Evolutionary conservation across 2,113 vertebrate species (phyloP).

Genomic region (Chrysemys picta): DNA sequence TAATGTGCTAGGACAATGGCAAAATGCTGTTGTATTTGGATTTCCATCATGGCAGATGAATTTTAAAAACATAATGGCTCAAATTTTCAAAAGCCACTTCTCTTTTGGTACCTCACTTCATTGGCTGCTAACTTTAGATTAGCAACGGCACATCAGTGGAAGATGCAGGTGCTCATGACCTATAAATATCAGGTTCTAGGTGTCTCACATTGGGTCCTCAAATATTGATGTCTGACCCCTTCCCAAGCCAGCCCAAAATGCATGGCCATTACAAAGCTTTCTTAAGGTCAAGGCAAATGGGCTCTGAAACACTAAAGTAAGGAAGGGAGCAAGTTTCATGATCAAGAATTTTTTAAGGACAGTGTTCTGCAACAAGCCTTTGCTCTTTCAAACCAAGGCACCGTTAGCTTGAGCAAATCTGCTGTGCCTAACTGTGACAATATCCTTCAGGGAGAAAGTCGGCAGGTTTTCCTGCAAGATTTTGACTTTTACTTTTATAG

Average conservation of each 20-base stretch:
- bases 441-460: neutral
- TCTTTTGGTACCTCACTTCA: neutral
- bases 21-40: neutral
- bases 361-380: fast-evolving
- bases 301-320: neutral
- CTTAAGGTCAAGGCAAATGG: neutral
- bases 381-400: neutral
- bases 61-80: neutral
- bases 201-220: neutral
- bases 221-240: neutral
- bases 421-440: neutral
- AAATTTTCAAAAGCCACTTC: neutral
- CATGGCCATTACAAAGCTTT: neutral
- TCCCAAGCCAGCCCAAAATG: neutral
- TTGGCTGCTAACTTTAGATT: neutral
- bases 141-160: neutral
- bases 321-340: neutral
- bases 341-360: neutral
- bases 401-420: neutral
- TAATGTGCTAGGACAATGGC: neutral
- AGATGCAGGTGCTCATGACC: neutral
- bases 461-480: neutral
- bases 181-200: neutral
- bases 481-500: neutral
- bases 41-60: neutral